Percentiles rank a stretch among this genome's conserved stretches.
These are phyloP conservation scores for Sminthurides bifidus DNA, from an alignment of 1,140 invertebrate genomes.

Conservation along the genomic window DNA sequence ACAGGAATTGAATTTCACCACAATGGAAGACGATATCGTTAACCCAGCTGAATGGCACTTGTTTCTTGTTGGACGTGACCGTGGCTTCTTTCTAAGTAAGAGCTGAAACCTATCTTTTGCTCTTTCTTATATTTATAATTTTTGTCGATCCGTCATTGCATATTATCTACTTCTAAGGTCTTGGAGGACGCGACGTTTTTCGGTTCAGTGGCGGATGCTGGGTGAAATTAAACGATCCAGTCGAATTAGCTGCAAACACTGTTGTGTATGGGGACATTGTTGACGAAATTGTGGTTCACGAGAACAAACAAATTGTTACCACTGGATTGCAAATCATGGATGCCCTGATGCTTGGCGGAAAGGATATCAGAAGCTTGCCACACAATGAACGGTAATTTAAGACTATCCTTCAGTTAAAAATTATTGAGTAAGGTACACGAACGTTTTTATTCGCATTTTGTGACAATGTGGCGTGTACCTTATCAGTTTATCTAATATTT, in stretches of 20 bases:
- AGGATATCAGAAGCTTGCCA: constrained; percentile 52
- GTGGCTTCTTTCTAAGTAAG: constrained; percentile 39
- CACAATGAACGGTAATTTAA: constrained; percentile 48
- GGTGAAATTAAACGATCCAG: constrained; percentile 37
- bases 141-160: not conserved
- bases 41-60: constrained; percentile 55
- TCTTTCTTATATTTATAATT: too few relatives aligned
- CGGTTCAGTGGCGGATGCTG: constrained; percentile 40
- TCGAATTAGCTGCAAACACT: constrained; percentile 60
- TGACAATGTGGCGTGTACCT: too few relatives aligned
- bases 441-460: too few relatives aligned
- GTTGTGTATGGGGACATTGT: constrained; percentile 68
- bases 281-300: constrained; percentile 47
- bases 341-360: constrained; percentile 55
- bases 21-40: constrained; percentile 16
- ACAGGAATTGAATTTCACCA: constrained; percentile 32
- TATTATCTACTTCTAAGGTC: not conserved
- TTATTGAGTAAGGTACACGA: too few relatives aligned
- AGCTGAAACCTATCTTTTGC: not conserved
- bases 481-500: constrained; percentile 34
- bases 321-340: constrained; percentile 72
- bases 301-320: constrained; percentile 37
- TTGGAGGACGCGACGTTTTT: constrained; percentile 22
- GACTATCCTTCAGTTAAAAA: constrained; percentile 30
- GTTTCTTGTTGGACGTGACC: constrained; percentile 46